These are phyloP conservation scores for Tuberolachnus salignus DNA, from an alignment of 2,888 invertebrate species.

Conservation along the genomic window DNA sequence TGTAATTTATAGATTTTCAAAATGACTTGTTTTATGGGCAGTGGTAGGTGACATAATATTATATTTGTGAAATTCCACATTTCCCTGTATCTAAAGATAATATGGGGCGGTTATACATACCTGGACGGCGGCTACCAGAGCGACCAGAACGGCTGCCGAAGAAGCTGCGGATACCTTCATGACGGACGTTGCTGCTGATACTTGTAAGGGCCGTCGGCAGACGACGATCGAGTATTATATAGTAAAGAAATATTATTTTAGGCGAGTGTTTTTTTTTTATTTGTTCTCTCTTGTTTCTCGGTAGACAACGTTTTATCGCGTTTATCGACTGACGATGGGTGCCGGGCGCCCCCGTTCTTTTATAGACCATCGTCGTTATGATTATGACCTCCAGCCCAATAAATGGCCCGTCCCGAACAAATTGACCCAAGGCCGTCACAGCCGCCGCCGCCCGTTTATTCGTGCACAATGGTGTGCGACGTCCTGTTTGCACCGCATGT, in stretches of 20 bases:
- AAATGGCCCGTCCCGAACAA: constrained; percentile 38
- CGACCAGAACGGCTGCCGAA: constrained; percentile 44
- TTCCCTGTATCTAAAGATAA: too few species aligned
- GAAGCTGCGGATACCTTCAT: constrained; percentile 43
- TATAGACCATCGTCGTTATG: constrained; percentile 51
- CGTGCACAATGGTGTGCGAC: constrained; percentile 19
- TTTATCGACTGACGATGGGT: constrained; percentile 5
- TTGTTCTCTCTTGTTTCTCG: background rate
- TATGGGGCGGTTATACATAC: too few species aligned
- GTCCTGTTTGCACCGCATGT: constrained; percentile 49
- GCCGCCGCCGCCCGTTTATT: background rate
- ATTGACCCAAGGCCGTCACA: constrained; percentile 35
- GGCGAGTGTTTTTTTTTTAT: too few species aligned
- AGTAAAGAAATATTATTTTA: too few species aligned
- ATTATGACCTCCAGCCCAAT: constrained; percentile 50
- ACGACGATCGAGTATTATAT: background rate
- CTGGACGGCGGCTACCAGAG: constrained; percentile 47
- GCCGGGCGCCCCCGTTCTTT: constrained; percentile 9
- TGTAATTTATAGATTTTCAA: too few species aligned
- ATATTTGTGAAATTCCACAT: too few species aligned
- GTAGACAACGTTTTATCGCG: background rate
- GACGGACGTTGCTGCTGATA: background rate
- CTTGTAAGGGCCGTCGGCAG: background rate
- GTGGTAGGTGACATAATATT: too few species aligned
- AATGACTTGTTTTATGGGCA: too few species aligned